phyloP scores from a whole-genome alignment of 2,888 invertebrate species.

The Leptinotarsa juncta region DNA sequence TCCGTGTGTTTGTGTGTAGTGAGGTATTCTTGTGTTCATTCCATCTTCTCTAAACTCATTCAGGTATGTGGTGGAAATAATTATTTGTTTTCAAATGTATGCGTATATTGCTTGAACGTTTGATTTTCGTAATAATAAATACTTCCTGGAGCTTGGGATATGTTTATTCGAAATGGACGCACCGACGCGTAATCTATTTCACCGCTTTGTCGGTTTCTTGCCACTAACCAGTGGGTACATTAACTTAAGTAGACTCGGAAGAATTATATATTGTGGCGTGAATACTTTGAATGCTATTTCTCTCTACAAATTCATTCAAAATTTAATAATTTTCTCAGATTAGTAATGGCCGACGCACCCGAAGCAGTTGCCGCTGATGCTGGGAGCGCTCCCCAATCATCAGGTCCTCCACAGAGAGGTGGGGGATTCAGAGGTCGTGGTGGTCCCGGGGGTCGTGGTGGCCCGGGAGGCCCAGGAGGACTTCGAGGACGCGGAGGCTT shows the following conservation, averaged over 20 bases:
- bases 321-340: background rate
- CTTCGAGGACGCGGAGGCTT: constrained; percentile 44
- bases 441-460: constrained; percentile 39
- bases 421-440: constrained; percentile 36
- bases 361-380: constrained; percentile 9
- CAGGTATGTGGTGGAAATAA: background rate
- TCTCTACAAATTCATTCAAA: no score
- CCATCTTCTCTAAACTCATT: background rate
- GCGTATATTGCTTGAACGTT: no score
- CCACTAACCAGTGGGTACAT: no score
- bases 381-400: constrained; percentile 14
- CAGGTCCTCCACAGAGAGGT: constrained; percentile 16
- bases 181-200: background rate
- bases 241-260: no score
- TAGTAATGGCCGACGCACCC: constrained; percentile 24
- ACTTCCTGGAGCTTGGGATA: no score
- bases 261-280: no score
- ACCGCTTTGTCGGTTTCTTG: background rate
- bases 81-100: no score
- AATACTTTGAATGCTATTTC: no score
- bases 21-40: constrained; percentile 1
- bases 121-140: no score
- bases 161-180: background rate
- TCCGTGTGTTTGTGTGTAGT: background rate
- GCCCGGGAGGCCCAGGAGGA: constrained; percentile 41